Evolutionary conservation across 1,140 invertebrate genomes (phyloP).

Genomic region (Bombus balteatus): DNA sequence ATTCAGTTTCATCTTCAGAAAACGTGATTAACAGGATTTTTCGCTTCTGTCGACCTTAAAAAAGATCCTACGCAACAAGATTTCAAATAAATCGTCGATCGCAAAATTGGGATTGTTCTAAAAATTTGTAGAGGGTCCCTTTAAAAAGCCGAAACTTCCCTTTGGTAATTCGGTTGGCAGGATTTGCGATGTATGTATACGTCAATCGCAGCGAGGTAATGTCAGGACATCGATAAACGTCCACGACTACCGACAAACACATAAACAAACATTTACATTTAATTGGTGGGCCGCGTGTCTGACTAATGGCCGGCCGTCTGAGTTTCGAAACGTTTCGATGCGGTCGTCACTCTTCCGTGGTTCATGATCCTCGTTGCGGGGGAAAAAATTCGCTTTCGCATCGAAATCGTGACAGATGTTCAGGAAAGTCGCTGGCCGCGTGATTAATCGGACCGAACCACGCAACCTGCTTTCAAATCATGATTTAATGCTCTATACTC

Average conservation of each 20-base stretch:
- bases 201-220: conserved; percentile 73
- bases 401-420: conserved; percentile 38
- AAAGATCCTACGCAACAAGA: fast-evolving
- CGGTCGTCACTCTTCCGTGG: conserved; percentile 53
- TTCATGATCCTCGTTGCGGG: conserved; percentile 48
- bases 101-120: neutral
- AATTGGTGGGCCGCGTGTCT: conserved; percentile 75
- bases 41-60: too few species aligned
- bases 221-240: conserved; percentile 79
- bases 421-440: neutral
- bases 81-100: neutral
- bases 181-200: conserved; percentile 60
- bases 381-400: conserved; percentile 52
- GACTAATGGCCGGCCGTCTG: conserved; percentile 67
- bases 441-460: conserved; percentile 57
- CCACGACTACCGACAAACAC: conserved; percentile 71
- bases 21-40: too few species aligned
- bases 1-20: too few species aligned
- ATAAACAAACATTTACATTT: conserved; percentile 81
- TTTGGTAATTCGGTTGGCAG: conserved; percentile 68
- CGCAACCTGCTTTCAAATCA: conserved; percentile 13
- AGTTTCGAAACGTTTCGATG: conserved; percentile 71
- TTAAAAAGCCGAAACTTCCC: neutral
- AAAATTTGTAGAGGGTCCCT: neutral
- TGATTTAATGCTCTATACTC: neutral